Evolutionary conservation across 2,888 invertebrate species (phyloP).

Genomic region (Cephus runcator): DNA sequence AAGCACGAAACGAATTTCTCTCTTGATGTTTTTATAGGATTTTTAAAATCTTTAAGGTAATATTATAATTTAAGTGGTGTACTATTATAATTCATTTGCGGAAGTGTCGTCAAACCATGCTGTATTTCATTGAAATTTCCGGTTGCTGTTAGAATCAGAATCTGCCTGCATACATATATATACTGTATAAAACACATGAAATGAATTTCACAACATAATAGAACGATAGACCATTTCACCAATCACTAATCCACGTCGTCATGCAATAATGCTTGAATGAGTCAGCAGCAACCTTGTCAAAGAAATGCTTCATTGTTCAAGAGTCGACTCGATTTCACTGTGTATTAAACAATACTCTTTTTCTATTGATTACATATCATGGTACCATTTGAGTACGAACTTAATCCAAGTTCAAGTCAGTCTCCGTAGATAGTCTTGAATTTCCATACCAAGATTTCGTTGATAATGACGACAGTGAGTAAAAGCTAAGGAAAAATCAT

Average conservation of each 20-base stretch:
- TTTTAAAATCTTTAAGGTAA: background rate
- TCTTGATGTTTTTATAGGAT: background rate
- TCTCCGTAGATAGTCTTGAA: background rate
- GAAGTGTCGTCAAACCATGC: background rate
- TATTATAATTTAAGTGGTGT: background rate
- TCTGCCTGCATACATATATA: background rate
- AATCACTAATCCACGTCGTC: background rate
- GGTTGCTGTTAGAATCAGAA: background rate
- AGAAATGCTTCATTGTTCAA: background rate
- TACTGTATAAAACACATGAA: background rate
- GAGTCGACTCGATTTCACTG: background rate
- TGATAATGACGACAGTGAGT: background rate
- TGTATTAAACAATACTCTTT: constrained; percentile 6
- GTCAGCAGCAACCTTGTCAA: background rate
- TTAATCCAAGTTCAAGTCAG: background rate
- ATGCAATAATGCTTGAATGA: background rate
- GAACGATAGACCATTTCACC: background rate
- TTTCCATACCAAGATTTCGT: background rate
- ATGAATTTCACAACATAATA: background rate
- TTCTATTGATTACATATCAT: background rate
- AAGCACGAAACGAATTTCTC: background rate
- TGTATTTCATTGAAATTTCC: background rate
- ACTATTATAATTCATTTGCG: background rate
- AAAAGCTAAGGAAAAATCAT: background rate
- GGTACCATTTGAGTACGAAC: background rate